Conservation (phyloP, 2,888 invertebrate genomes). For the Drosophila mimetica region DNA sequence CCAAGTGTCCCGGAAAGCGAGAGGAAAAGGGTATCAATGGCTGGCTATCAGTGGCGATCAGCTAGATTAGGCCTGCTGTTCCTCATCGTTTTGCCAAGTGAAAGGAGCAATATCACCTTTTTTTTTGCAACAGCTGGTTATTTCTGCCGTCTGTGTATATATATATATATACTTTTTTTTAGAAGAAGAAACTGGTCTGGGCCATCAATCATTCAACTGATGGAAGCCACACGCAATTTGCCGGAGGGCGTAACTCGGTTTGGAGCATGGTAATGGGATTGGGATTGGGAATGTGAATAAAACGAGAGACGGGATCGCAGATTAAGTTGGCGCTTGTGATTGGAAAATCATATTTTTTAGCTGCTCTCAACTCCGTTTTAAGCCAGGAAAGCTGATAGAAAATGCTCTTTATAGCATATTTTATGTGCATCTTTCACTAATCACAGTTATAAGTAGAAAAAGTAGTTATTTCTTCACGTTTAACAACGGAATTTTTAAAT, state of each 20-base stretch:
- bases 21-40: conserved; percentile 62
- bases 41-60: conserved; percentile 69
- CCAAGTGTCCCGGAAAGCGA: conserved; percentile 3
- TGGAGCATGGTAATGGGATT: conserved; percentile 41
- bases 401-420: not conserved
- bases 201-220: conserved; percentile 47
- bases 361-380: not conserved
- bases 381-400: not conserved
- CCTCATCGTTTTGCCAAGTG: conserved; percentile 7
- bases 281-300: conserved; percentile 26
- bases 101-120: conserved; percentile 14
- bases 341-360: conserved; percentile 36
- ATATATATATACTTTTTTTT: not conserved
- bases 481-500: not conserved
- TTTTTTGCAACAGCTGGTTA: conserved; percentile 37
- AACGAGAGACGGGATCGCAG: not conserved
- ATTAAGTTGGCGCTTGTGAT: conserved; percentile 30
- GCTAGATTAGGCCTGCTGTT: conserved; percentile 59
- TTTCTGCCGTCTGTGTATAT: conserved; percentile 18
- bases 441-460: not conserved
- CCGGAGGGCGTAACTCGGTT: conserved; percentile 42
- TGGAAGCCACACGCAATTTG: conserved; percentile 48
- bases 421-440: not conserved
- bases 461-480: not conserved
- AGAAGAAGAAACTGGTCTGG: conserved; percentile 20